Conservation (phyloP, 2,113 vertebrate genomes). For the Callospermophilus lateralis region DNA sequence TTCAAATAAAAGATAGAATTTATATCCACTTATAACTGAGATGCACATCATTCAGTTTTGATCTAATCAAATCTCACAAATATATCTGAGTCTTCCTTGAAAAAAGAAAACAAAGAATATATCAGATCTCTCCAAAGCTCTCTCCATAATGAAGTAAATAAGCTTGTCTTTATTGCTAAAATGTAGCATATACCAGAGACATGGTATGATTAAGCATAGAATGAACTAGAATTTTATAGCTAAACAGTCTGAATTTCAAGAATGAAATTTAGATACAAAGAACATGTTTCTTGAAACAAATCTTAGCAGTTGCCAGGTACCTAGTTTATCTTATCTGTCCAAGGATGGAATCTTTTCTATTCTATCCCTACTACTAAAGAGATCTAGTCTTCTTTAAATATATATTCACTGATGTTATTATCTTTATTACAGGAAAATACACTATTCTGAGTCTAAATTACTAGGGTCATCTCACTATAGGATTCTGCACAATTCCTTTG, state of each 20-base stretch:
- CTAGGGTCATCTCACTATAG: background rate
- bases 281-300: constrained; percentile 37
- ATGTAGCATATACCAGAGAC: background rate
- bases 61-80: constrained; percentile 56
- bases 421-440: background rate
- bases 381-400: background rate
- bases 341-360: background rate
- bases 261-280: constrained; percentile 36
- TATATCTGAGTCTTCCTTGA: background rate
- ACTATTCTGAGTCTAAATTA: background rate
- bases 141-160: constrained; percentile 46
- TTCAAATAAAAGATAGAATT: constrained; percentile 78
- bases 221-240: constrained; percentile 24
- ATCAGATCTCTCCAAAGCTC: constrained; percentile 31
- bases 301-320: background rate
- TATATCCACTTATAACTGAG: constrained; percentile 78
- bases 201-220: background rate
- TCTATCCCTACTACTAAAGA: background rate
- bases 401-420: background rate
- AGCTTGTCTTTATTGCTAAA: constrained; percentile 61
- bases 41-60: constrained; percentile 59
- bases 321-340: background rate
- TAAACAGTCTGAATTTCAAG: constrained; percentile 33
- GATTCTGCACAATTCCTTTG: background rate
- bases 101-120: background rate